phyloP scores from a whole-genome alignment of 2,888 invertebrate genomes.

The Nephrotoma flavescens region DNA sequence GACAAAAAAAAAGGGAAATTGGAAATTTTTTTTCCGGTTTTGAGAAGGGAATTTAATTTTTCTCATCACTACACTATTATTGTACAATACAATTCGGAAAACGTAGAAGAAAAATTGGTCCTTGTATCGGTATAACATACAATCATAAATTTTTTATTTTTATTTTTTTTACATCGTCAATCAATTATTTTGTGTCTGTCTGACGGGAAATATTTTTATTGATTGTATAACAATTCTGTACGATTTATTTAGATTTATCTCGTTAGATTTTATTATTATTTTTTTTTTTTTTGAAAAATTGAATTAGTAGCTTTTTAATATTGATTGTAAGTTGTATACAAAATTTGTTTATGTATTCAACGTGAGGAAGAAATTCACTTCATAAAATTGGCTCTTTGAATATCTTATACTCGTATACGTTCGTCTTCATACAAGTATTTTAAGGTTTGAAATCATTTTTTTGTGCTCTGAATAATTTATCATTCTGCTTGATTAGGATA shows the following conservation, averaged over 20 bases:
- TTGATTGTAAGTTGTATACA: not conserved
- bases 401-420: not conserved
- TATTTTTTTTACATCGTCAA: not conserved
- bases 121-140: not conserved
- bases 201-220: not conserved
- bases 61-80: not conserved
- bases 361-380: not conserved
- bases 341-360: not conserved
- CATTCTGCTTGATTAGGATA: not conserved
- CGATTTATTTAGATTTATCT: not conserved
- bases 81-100: not conserved
- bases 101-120: not conserved
- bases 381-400: not conserved
- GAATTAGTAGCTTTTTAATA: not conserved
- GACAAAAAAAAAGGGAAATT: not conserved
- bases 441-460: not conserved
- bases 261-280: not conserved
- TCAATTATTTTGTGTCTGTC: not conserved
- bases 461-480: not conserved
- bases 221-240: not conserved
- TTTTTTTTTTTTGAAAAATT: not conserved
- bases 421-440: not conserved
- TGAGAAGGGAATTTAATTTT: not conserved
- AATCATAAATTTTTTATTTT: not conserved
- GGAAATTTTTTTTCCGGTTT: not conserved